Percentiles rank a stretch among this genome's conserved stretches.
These are phyloP conservation scores for Hypsibius dujardini DNA, from an alignment of 1,140 invertebrate species.

Conservation along the genomic window DNA sequence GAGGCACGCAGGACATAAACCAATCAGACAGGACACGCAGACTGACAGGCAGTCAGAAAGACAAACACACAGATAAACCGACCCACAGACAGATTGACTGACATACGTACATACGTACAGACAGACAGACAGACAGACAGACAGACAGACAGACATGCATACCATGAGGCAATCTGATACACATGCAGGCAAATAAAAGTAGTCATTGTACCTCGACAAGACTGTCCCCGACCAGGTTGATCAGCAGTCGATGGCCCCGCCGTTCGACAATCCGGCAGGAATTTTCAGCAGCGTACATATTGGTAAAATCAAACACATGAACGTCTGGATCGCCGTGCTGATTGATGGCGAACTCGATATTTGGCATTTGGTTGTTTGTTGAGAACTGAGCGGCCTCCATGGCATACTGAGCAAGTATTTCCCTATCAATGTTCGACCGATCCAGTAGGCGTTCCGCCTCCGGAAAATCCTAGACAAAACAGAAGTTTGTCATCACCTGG, in stretches of 20 bases:
- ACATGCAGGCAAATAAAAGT: slow-evolving; percentile 19
- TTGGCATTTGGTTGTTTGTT: slow-evolving; percentile 70
- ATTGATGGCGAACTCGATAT: slow-evolving; percentile 87
- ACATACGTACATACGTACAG: too few species aligned
- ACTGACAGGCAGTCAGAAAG: too few species aligned
- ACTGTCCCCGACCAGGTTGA: slow-evolving; percentile 83
- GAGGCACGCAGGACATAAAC: too few species aligned
- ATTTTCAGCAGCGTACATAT: slow-evolving; percentile 93
- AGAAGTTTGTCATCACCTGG: neutral
- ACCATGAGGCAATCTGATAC: neutral
- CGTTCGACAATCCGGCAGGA: slow-evolving; percentile 61
- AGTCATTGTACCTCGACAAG: slow-evolving; percentile 53
- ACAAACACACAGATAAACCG: too few species aligned
- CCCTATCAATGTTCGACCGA: slow-evolving; percentile 72
- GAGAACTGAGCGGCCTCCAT: slow-evolving; percentile 87
- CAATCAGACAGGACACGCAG: too few species aligned
- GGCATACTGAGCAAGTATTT: slow-evolving; percentile 73
- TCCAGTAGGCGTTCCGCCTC: slow-evolving; percentile 72
- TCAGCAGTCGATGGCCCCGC: slow-evolving; percentile 56
- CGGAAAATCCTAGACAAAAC: slow-evolving; percentile 50
- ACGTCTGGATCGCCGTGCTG: slow-evolving; percentile 93
- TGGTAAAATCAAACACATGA: slow-evolving; percentile 99
- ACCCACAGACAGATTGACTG: too few species aligned
- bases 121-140: too few species aligned
- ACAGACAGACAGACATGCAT: too few species aligned